phyloP scores from a whole-genome alignment of 2,113 vertebrate genomes.

The Ictalurus furcatus region DNA sequence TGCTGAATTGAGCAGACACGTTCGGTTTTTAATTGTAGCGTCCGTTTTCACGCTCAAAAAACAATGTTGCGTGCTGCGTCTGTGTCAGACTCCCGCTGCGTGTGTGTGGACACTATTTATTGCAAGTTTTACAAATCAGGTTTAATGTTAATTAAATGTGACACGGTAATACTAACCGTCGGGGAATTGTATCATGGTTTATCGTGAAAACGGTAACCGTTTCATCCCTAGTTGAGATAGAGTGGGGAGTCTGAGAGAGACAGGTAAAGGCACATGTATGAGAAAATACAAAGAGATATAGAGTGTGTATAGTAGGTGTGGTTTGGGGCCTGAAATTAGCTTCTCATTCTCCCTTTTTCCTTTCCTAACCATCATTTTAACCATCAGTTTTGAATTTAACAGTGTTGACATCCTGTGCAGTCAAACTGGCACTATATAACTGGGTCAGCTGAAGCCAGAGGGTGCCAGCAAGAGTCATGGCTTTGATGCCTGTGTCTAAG shows the following conservation, averaged over 20 bases:
- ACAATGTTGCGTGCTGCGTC: no score
- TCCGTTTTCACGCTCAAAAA: no score
- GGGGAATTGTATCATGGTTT: no score
- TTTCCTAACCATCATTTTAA: slow-evolving; percentile 2
- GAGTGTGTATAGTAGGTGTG: not conserved
- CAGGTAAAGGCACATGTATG: not conserved
- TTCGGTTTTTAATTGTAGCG: no score
- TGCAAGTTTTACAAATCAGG: no score
- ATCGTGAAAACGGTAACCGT: no score
- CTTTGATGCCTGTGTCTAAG: not conserved
- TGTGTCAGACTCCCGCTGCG: no score
- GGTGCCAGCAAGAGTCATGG: slow-evolving; percentile 8
- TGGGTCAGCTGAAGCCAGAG: slow-evolving; percentile 17
- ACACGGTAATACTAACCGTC: no score
- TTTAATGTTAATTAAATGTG: no score
- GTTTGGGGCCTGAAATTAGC: not conserved
- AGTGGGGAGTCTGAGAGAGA: slow-evolving; percentile 14
- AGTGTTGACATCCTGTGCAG: slow-evolving; percentile 1
- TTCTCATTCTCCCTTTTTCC: not conserved
- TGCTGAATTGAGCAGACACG: no score
- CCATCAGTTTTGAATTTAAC: not conserved
- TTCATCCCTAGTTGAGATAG: not conserved
- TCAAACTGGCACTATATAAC: not conserved
- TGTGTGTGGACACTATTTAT: no score
- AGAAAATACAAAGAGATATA: not conserved